Conservation (phyloP, 1,140 invertebrate species). For the Zaprionus ornatus region DNA sequence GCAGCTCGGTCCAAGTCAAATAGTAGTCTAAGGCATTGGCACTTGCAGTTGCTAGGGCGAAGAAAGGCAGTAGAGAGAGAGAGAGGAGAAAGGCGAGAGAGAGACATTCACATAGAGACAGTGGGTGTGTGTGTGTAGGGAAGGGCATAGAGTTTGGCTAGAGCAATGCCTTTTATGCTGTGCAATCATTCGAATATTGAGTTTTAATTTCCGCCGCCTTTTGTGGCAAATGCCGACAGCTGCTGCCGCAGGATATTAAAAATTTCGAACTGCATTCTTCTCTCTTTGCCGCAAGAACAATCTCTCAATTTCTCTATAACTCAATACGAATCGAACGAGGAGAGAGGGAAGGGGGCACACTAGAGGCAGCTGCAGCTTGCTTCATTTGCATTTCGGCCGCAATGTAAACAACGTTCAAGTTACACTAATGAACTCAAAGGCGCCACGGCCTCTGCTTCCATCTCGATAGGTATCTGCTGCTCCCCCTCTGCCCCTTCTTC, state of each 20-base stretch:
- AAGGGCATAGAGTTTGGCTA: conserved; percentile 22
- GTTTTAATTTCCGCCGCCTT: conserved; percentile 78
- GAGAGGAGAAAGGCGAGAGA: not conserved
- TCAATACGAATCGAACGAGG: not conserved
- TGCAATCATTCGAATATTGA: conserved; percentile 78
- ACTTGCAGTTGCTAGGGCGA: conserved; percentile 21
- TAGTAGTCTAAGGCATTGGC: conserved; percentile 53
- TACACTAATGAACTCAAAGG: conserved; percentile 70
- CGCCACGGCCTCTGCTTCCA: not conserved
- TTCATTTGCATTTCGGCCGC: conserved; percentile 56
- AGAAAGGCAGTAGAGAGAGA: not conserved
- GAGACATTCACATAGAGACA: not conserved
- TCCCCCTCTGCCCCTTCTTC: not conserved
- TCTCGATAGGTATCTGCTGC: not conserved
- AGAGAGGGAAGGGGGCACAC: not conserved
- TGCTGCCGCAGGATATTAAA: conserved; percentile 78
- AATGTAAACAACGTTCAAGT: conserved; percentile 26
- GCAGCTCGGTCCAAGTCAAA: conserved; percentile 66
- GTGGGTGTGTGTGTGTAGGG: not conserved
- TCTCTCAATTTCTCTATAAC: conserved; percentile 23
- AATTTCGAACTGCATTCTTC: conserved; percentile 70
- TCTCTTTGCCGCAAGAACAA: conserved; percentile 28
- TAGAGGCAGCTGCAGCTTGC: not conserved
- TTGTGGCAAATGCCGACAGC: conserved; percentile 57
- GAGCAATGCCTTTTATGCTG: conserved; percentile 45